Evolutionary conservation across 2,888 invertebrate species (phyloP).

Genomic region (Eupithecia subfuscata): DNA sequence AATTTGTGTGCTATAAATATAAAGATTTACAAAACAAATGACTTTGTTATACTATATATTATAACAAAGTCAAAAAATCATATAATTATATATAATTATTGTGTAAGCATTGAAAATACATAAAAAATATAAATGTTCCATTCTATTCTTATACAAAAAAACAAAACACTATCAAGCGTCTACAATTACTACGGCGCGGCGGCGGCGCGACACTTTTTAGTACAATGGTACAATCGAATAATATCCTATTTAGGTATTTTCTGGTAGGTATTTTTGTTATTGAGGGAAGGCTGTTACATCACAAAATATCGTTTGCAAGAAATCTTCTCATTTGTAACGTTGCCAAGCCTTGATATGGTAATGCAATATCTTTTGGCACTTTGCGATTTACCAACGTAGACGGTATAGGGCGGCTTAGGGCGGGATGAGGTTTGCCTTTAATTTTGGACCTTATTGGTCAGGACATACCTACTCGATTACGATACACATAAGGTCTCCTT

Average conservation of each 20-base stretch:
- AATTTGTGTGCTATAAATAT: no score
- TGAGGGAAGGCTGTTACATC: not conserved
- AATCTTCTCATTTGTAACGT: slow-evolving; percentile 29
- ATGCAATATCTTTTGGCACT: slow-evolving; percentile 28
- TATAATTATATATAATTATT: no score
- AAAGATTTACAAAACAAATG: no score
- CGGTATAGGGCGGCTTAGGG: slow-evolving; percentile 11
- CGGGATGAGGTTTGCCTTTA: not conserved
- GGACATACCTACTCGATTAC: not conserved
- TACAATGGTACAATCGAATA: not conserved
- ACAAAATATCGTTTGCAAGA: slow-evolving; percentile 8
- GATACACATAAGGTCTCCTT: not conserved
- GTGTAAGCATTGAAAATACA: no score
- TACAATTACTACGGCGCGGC: not conserved
- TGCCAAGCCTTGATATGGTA: slow-evolving; percentile 26
- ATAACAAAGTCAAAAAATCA: no score
- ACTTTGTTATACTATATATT: no score
- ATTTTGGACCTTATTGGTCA: slow-evolving; percentile 6
- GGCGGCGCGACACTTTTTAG: not conserved
- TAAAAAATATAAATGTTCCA: no score
- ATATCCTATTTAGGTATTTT: not conserved
- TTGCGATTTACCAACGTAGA: slow-evolving; percentile 27
- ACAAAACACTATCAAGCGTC: not conserved
- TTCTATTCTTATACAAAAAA: no score
- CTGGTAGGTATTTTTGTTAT: slow-evolving; percentile 1